Conservation (phyloP, 2,113 vertebrate species). For the Pipa parva region DNA sequence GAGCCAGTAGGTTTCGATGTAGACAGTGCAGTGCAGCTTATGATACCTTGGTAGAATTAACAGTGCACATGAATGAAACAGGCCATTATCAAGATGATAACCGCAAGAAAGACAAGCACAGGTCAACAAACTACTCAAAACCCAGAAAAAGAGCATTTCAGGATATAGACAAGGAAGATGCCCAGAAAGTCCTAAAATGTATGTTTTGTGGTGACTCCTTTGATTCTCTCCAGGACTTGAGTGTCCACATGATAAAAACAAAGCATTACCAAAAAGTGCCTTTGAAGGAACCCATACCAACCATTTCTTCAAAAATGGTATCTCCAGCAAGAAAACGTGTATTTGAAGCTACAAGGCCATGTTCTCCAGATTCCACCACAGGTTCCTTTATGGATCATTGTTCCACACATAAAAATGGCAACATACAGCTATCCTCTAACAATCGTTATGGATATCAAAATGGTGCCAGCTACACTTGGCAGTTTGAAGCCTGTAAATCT, state of each 20-base stretch:
- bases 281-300: slow-evolving; percentile 97
- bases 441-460: slow-evolving; percentile 97
- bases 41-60: slow-evolving; percentile 91
- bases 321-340: slow-evolving; percentile 88
- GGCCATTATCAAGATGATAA: slow-evolving; percentile 98
- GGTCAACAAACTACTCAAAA: slow-evolving; percentile 84
- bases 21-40: slow-evolving; percentile 94
- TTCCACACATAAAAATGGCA: slow-evolving; percentile 68
- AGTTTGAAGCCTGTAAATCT: slow-evolving; percentile 97
- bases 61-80: slow-evolving; percentile 94
- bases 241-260: slow-evolving; percentile 98
- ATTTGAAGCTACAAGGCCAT: slow-evolving; percentile 86
- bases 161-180: slow-evolving; percentile 95
- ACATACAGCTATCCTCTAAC: slow-evolving; percentile 71
- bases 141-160: slow-evolving; percentile 88
- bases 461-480: slow-evolving; percentile 96
- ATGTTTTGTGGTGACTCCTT: slow-evolving; percentile 98
- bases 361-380: slow-evolving; percentile 91
- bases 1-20: slow-evolving; percentile 92
- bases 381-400: slow-evolving; percentile 76
- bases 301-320: slow-evolving; percentile 87
- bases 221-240: slow-evolving; percentile 94
- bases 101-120: slow-evolving; percentile 82
- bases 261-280: slow-evolving; percentile 99
- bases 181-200: slow-evolving; percentile 94